Percentiles rank a stretch among this genome's conserved stretches.
Conservation (phyloP, 2,113 vertebrate genomes). For the Chrysemys picta region DNA sequence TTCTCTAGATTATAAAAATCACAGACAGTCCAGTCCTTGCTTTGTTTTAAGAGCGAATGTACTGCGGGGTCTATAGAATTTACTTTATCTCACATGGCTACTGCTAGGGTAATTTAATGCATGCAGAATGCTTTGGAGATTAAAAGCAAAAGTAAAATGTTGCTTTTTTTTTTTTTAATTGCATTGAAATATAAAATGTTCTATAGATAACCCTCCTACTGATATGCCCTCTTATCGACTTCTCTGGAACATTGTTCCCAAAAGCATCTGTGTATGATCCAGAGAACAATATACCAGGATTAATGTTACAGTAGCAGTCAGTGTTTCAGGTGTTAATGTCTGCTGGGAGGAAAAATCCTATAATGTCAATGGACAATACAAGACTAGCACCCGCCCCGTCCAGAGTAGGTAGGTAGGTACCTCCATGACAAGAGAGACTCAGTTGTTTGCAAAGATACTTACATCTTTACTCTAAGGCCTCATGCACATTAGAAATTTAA, state of each 20-base stretch:
- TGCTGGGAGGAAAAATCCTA: neutral
- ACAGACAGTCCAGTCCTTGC: neutral
- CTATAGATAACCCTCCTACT: too few relatives aligned
- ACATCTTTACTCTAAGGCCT: rapidly evolving
- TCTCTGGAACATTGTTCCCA: neutral
- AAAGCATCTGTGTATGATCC: neutral
- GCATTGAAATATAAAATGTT: too few relatives aligned
- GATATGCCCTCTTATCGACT: too few relatives aligned
- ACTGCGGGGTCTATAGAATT: neutral
- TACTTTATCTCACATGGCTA: neutral
- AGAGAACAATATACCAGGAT: neutral
- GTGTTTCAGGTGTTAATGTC: neutral
- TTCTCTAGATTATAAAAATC: neutral
- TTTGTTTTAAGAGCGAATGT: neutral
- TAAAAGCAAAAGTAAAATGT: too few relatives aligned
- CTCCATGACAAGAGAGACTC: neutral
- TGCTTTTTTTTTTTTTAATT: too few relatives aligned
- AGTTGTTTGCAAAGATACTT: neutral
- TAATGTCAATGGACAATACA: neutral
- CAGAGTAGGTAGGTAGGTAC: neutral
- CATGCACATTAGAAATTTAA: neutral
- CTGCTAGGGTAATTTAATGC: neutral
- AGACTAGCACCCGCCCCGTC: too few relatives aligned
- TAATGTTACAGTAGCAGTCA: rapidly evolving
- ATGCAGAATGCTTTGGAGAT: neutral